Conservation (phyloP, 2,888 invertebrate species). For the Scelioninae gen. 2 region DNA sequence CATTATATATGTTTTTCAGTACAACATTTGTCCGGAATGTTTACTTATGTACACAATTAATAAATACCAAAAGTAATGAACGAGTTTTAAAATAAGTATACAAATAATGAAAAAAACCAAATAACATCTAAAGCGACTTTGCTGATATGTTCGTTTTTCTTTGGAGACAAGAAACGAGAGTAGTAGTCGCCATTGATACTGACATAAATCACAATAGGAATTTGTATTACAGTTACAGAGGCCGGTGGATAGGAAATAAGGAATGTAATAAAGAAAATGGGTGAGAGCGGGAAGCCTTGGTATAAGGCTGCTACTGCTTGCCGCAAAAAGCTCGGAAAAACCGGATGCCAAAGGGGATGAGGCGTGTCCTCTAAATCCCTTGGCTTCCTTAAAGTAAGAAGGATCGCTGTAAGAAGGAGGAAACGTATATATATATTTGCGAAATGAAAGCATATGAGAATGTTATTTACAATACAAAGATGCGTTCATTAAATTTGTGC, state of each 20-base stretch:
- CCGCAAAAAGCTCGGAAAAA: slow-evolving; percentile 58
- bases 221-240: slow-evolving; percentile 75
- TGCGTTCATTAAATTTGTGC: slow-evolving; percentile 30
- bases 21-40: no score
- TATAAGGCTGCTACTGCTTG: slow-evolving; percentile 55
- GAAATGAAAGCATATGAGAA: slow-evolving; percentile 57
- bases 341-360: slow-evolving; percentile 62
- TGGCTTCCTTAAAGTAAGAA: slow-evolving; percentile 61
- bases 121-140: slow-evolving; percentile 46
- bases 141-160: slow-evolving; percentile 53
- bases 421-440: slow-evolving; percentile 53
- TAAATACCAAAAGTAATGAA: not conserved
- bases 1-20: no score
- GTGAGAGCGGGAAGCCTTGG: slow-evolving; percentile 63
- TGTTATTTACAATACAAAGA: slow-evolving; percentile 52
- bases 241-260: slow-evolving; percentile 75
- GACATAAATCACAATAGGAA: slow-evolving; percentile 76
- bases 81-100: slow-evolving; percentile 28
- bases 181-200: slow-evolving; percentile 74
- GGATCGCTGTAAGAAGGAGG: slow-evolving; percentile 50
- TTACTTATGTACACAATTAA: no score
- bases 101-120: slow-evolving; percentile 24
- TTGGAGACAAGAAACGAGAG: slow-evolving; percentile 59
- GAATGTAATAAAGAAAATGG: slow-evolving; percentile 76
- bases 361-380: slow-evolving; percentile 60